A percentile compares a stretch with the other conserved stretches of the same genome.
Evolutionary conservation across 2,888 invertebrate genomes (phyloP).

Genomic region (Acleris cristana): DNA sequence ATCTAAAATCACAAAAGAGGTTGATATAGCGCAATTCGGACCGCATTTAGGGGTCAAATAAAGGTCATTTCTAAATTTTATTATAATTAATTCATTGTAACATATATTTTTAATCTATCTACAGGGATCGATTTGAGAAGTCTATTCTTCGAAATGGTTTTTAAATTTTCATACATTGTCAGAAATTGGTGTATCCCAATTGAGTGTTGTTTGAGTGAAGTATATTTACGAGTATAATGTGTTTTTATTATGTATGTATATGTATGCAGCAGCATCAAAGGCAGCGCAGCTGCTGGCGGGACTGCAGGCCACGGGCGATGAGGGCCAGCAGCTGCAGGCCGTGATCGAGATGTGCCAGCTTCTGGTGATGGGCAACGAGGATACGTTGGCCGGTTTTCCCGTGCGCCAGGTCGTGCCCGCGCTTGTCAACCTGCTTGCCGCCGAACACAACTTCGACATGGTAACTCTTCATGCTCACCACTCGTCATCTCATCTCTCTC

Average conservation of each 20-base stretch:
- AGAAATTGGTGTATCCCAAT: too few species aligned
- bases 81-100: too few species aligned
- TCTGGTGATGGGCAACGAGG: conserved; percentile 99
- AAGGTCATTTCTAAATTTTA: too few species aligned
- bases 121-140: too few species aligned
- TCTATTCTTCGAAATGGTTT: too few species aligned
- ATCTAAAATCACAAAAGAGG: too few species aligned
- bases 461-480: conserved; percentile 68
- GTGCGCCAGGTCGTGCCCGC: conserved; percentile 99
- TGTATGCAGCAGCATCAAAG: conserved; percentile 89
- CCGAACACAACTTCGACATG: conserved; percentile 99
- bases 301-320: conserved; percentile 96
- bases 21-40: too few species aligned
- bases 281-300: conserved; percentile 96
- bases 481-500: neutral
- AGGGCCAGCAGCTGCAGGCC: conserved; percentile 97
- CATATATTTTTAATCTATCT: too few species aligned
- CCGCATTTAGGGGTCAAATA: too few species aligned
- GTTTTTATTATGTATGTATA: neutral
- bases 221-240: neutral
- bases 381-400: conserved; percentile 98
- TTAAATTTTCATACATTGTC: too few species aligned
- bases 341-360: conserved; percentile 99
- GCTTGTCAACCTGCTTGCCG: conserved; percentile 94
- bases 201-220: too few species aligned